phyloP scores from a whole-genome alignment of 2,888 invertebrate species.

The Andrena hattorfiana region DNA sequence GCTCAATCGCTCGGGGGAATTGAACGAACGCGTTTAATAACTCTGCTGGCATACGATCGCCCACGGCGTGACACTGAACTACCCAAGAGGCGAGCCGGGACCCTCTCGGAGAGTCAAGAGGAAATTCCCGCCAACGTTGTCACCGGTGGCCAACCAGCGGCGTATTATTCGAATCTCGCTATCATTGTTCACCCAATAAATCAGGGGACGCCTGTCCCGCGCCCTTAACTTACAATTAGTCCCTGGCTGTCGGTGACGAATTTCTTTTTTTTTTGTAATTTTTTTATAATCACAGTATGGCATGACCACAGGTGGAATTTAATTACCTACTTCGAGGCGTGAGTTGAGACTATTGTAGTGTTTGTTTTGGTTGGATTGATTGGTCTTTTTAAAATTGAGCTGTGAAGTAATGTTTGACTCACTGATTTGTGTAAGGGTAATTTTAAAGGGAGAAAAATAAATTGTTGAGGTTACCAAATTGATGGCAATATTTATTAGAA shows the following conservation, averaged over 20 bases:
- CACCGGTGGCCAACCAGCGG: slow-evolving; percentile 24
- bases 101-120: slow-evolving; percentile 36
- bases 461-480: too few relatives aligned
- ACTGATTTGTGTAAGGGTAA: too few relatives aligned
- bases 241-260: not conserved
- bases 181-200: slow-evolving; percentile 32
- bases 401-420: too few relatives aligned
- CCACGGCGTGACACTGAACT: slow-evolving; percentile 67
- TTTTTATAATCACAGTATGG: not conserved
- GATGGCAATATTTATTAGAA: too few relatives aligned
- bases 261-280: not conserved
- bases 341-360: not conserved
- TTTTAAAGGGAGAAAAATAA: too few relatives aligned
- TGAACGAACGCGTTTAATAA: slow-evolving; percentile 80
- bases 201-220: slow-evolving; percentile 5
- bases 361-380: not conserved
- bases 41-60: slow-evolving; percentile 71
- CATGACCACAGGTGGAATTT: not conserved
- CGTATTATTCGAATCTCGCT: slow-evolving; percentile 10
- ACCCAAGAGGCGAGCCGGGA: slow-evolving; percentile 41
- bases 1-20: slow-evolving; percentile 77
- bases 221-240: slow-evolving; percentile 27
- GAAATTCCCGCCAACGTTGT: slow-evolving; percentile 49
- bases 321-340: not conserved
- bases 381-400: not conserved